These are phyloP conservation scores for Cassiopea andromeda DNA, from an alignment of 30 jellyfish, hydroid and myxozoan species.

Conservation along the genomic window DNA sequence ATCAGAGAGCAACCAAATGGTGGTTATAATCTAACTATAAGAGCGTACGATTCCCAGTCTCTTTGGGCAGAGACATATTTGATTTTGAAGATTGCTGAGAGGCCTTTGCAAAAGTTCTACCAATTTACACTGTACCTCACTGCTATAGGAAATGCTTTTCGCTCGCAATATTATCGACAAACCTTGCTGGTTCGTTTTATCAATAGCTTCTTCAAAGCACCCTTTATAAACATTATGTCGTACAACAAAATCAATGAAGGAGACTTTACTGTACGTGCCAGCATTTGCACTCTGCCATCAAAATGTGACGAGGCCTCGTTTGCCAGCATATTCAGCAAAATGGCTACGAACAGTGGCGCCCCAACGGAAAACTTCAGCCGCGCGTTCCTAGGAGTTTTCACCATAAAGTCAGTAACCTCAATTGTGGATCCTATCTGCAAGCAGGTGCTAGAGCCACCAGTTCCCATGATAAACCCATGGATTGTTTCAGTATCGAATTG, in stretches of 20 bases:
- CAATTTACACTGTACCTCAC: conserved; percentile 50
- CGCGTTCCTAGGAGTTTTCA: conserved; percentile 34
- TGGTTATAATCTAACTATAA: conserved; percentile 79
- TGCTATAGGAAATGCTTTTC: background rate
- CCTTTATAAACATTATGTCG: conserved; percentile 41
- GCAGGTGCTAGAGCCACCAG: conserved; percentile 88
- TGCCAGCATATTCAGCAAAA: conserved; percentile 29
- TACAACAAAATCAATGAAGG: conserved; percentile 10
- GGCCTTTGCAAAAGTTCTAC: conserved; percentile 54
- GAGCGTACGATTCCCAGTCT: conserved; percentile 75
- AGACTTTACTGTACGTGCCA: conserved; percentile 19
- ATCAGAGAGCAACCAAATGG: conserved; percentile 42
- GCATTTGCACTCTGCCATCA: conserved; percentile 81
- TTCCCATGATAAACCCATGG: conserved; percentile 73
- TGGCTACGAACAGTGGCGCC: conserved; percentile 18
- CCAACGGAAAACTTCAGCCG: conserved; percentile 28
- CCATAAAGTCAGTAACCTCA: conserved; percentile 39
- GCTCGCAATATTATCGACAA: background rate
- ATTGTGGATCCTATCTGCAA: conserved; percentile 61
- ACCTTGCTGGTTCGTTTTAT: background rate
- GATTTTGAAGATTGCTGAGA: conserved; percentile 49
- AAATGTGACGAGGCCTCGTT: conserved; percentile 81
- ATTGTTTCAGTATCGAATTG: conserved; percentile 57
- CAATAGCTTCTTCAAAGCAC: conserved; percentile 45
- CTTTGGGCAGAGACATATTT: conserved; percentile 79